Evolutionary conservation across 2,888 invertebrate species (phyloP), one percentile per base, ranked within the genome.

Genomic region (Melipona beecheii): DNA sequence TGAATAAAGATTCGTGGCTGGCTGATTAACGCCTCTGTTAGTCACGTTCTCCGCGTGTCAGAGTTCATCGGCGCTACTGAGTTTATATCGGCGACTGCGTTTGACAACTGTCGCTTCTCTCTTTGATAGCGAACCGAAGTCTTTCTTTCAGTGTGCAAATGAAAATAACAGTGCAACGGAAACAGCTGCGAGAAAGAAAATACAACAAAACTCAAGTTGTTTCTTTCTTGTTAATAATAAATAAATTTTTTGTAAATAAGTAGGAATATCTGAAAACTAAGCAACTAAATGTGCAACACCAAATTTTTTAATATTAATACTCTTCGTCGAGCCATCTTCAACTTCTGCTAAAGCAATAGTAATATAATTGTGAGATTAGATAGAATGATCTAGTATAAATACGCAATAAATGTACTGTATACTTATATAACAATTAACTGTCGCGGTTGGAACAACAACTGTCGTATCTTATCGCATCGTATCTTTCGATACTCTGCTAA

Each of bases 1-100:
- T 78, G 78, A 88, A 88, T 71, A 84, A 89, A 85, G 89, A 90
- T 89, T 88, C 86, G 89, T 84, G 73, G 73, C 70, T 71, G 50
- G 78, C 79, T 86, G 88, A 90, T 89, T 89, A 86, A 86, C 36
- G 75, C 78, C 43, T 80, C 11, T 5, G 84, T 87, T 84, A 78
- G 82, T 78, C 72, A 80, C 68, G 83, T 74, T 76, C 68, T 76
- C 64, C 64, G 31, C 21, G 60, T 83, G 85, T 84, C 85, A 84
- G 62, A 88, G 86, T 80, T 87, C 86, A 85, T 11, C 68, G 50
- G 62, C 70, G 68, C 68, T 79, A 81, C 82, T 78, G 85, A 72
- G 77, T 80, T 84, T 79, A 60, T 56, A 81, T 87, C 77, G 43
- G 70, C 60, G 49, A 58, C 11, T 65, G 43, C 78, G 36, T 78